Evolutionary conservation across 2,888 invertebrate species (phyloP).

Genomic region (Eupeodes latifasciatus): DNA sequence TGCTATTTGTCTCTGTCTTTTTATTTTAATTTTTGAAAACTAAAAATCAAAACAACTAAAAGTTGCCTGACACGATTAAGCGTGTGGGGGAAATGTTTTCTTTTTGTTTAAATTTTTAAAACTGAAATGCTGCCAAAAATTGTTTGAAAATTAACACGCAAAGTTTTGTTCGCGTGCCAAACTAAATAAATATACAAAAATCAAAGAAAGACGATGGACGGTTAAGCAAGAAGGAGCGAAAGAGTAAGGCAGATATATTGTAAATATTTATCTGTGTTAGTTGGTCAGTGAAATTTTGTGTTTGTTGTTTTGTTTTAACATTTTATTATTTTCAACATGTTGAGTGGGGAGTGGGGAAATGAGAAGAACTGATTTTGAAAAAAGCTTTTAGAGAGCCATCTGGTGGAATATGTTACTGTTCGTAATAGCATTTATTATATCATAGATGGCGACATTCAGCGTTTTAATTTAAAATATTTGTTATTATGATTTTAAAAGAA

Average conservation of each 20-base stretch:
- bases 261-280: constrained; percentile 54
- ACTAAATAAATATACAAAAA: constrained; percentile 36
- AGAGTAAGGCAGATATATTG: neutral
- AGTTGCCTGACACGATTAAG: neutral
- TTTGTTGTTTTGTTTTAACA: neutral
- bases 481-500: neutral
- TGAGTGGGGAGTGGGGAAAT: constrained; percentile 29
- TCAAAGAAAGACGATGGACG: neutral
- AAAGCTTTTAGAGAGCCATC: constrained; percentile 27
- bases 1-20: constrained; percentile 53
- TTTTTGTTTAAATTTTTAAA: neutral
- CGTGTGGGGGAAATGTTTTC: constrained; percentile 2
- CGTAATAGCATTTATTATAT: neutral
- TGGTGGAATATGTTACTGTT: neutral
- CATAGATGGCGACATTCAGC: constrained; percentile 3
- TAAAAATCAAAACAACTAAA: constrained; percentile 32
- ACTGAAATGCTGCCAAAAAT: constrained; percentile 54
- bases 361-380: no score
- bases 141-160: constrained; percentile 40
- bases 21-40: constrained; percentile 25
- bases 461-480: no score
- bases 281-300: neutral
- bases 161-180: constrained; percentile 71
- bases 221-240: no score
- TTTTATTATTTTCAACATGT: neutral